Conservation (phyloP, 2,888 invertebrate species). For the Apotomis betuletana region DNA sequence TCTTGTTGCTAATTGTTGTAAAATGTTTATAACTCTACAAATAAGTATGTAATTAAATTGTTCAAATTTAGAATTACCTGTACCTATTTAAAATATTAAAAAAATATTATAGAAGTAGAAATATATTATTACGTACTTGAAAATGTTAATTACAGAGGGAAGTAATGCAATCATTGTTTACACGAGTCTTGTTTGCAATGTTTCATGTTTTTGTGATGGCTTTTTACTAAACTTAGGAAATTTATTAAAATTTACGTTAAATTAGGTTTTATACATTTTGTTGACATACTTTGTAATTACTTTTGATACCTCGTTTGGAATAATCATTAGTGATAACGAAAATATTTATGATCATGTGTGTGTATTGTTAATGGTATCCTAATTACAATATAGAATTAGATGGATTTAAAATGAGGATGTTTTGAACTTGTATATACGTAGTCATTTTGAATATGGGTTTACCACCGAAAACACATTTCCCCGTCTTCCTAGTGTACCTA, state of each 20-base stretch:
- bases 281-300: conserved; percentile 2
- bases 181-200: conserved; percentile 3
- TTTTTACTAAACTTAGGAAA: background rate
- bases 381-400: background rate
- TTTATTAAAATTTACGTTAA: conserved; percentile 1
- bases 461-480: conserved; percentile 31
- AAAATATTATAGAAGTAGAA: conserved; percentile 54
- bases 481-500: conserved; percentile 26
- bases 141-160: conserved; percentile 67
- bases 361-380: conserved; percentile 5
- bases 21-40: conserved; percentile 70
- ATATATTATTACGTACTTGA: conserved; percentile 46
- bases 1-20: conserved; percentile 76
- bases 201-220: background rate
- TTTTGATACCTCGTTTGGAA: background rate
- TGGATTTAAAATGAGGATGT: background rate
- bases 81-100: conserved; percentile 65
- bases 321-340: conserved; percentile 4
- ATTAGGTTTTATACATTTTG: background rate
- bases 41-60: conserved; percentile 68
- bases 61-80: conserved; percentile 64
- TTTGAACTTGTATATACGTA: conserved; percentile 14
- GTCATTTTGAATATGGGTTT: background rate
- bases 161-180: conserved; percentile 67
- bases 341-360: conserved; percentile 5